A percentile compares a stretch with the other conserved stretches of the same genome.
Conservation (phyloP, 1,140 invertebrate genomes). For the Drosophila subpulchrella region DNA sequence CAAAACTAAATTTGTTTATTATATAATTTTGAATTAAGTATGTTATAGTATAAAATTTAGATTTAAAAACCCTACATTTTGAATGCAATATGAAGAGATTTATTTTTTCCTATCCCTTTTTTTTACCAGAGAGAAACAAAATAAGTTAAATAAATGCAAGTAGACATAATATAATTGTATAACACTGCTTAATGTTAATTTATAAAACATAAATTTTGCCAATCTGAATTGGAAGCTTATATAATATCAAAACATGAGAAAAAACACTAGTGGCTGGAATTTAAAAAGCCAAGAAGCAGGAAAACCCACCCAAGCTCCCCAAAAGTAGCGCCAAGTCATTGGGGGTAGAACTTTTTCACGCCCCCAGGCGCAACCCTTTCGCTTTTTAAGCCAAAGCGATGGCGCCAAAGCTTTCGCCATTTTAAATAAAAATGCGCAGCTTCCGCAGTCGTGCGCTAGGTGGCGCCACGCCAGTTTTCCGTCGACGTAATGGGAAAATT, state of each 20-base stretch:
- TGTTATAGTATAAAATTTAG: too few species aligned
- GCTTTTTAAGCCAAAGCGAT: conserved; percentile 73
- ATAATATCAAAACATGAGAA: neutral
- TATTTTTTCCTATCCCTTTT: too few species aligned
- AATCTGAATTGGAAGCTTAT: neutral
- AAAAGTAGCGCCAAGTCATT: conserved; percentile 8
- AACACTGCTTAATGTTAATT: too few species aligned
- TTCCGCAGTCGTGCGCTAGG: conserved; percentile 42
- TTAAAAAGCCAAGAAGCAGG: neutral
- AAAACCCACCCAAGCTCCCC: conserved; percentile 11
- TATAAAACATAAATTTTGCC: too few species aligned
- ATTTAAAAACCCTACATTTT: too few species aligned
- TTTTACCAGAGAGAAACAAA: too few species aligned
- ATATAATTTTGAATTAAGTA: too few species aligned
- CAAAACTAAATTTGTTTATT: too few species aligned
- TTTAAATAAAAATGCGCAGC: conserved; percentile 73
- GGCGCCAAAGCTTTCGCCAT: conserved; percentile 81
- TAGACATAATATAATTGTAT: too few species aligned
- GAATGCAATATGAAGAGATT: too few species aligned
- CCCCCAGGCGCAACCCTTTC: conserved; percentile 67
- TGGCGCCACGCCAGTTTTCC: conserved; percentile 33
- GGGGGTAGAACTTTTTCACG: conserved; percentile 31
- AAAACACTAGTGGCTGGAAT: neutral
- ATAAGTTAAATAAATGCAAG: too few species aligned
- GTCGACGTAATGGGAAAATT: neutral